phyloP scores from a whole-genome alignment of 2,888 invertebrate genomes.

The Cynaeus angustus region DNA sequence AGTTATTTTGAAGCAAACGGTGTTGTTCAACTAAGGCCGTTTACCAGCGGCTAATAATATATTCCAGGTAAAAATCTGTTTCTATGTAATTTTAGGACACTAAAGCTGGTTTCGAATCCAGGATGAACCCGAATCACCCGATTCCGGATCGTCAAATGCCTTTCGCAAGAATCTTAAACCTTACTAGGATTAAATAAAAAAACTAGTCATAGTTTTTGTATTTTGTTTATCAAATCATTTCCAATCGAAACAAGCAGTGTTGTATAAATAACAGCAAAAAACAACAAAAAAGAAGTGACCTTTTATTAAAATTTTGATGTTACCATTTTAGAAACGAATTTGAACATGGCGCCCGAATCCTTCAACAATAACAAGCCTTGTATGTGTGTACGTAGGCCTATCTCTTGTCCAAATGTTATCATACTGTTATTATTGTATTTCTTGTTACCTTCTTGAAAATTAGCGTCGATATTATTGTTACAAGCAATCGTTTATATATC shows the following conservation, averaged over 20 bases:
- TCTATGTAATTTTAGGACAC: not conserved
- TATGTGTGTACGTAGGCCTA: conserved; percentile 58
- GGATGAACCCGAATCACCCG: conserved; percentile 67
- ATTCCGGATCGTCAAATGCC: conserved; percentile 68
- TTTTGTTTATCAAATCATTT: conserved; percentile 42
- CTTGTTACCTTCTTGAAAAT: conserved; percentile 58
- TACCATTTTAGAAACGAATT: conserved; percentile 40
- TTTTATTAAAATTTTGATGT: conserved; percentile 49
- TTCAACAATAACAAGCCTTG: conserved; percentile 57
- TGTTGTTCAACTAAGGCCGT: conserved; percentile 72
- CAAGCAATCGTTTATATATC: conserved; percentile 15
- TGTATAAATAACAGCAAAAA: conserved; percentile 14
- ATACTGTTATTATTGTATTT: conserved; percentile 52
- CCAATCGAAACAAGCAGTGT: conserved; percentile 27
- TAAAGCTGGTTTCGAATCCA: conserved; percentile 57
- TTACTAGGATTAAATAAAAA: conserved; percentile 45
- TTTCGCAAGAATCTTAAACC: conserved; percentile 67
- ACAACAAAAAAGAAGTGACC: conserved; percentile 30
- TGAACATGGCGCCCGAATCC: conserved; percentile 50
- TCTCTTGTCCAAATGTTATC: conserved; percentile 51
- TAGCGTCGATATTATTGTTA: conserved; percentile 49
- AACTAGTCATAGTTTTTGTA: conserved; percentile 43
- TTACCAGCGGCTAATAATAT: conserved; percentile 77
- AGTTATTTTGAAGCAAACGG: conserved; percentile 67
- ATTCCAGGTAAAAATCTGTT: conserved; percentile 70